Percentiles rank a stretch among this genome's conserved stretches.
These are phyloP conservation scores for Chinchilla lanigera DNA, from an alignment of 2,113 vertebrate species.

Conservation along the genomic window DNA sequence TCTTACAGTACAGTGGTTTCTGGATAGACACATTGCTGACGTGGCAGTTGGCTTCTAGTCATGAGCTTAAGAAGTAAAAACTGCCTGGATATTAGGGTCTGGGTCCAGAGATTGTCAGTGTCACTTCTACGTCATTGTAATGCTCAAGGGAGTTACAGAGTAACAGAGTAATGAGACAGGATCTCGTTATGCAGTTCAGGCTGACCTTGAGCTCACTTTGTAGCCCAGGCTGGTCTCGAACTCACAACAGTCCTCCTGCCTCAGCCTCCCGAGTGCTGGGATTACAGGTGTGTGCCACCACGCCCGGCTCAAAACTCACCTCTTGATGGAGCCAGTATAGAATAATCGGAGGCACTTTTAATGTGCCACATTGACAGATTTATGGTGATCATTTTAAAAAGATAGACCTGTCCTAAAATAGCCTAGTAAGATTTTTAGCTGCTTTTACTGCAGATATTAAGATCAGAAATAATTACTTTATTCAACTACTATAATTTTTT, in stretches of 20 bases:
- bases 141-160: background rate
- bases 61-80: background rate
- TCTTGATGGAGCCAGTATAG: background rate
- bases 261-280: no score
- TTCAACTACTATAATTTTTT: conserved; percentile 5
- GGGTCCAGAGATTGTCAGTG: background rate
- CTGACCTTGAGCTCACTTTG: no score
- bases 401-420: background rate
- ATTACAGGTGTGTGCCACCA: no score
- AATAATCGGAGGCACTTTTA: conserved; percentile 11
- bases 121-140: background rate
- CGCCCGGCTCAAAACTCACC: no score
- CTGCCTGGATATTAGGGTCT: background rate
- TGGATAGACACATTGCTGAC: background rate
- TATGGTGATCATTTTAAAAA: background rate
- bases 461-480: conserved; percentile 29
- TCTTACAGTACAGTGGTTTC: background rate
- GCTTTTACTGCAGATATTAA: conserved; percentile 44
- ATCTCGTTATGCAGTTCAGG: no score
- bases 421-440: background rate
- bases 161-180: no score
- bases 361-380: background rate
- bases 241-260: no score
- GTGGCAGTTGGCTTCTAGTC: background rate
- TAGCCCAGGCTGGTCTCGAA: no score